Percentiles rank a stretch among this genome's conserved stretches.
phyloP scores from a whole-genome alignment of 2,797 vertebrate genomes.

The Selene dorsalis region DNA sequence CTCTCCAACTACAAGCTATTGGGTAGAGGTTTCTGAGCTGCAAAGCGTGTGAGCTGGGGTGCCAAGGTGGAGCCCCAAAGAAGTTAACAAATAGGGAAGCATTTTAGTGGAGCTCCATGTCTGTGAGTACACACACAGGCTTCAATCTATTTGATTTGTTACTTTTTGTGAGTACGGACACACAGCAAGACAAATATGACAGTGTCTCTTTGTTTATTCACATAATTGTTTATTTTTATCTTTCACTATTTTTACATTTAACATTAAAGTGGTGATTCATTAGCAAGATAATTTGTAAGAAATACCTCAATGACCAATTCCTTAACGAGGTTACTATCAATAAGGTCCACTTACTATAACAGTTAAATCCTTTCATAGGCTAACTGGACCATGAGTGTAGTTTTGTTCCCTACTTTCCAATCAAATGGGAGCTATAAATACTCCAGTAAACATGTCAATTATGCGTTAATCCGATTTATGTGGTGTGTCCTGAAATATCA shows the following conservation, averaged over 20 bases:
- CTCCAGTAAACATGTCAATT: constrained; percentile 75
- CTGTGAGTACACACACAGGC: no score
- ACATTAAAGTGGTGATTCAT: constrained; percentile 12
- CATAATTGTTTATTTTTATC: neutral
- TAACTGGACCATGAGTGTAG: constrained; percentile 58
- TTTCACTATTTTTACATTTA: constrained; percentile 11
- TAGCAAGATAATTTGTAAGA: constrained; percentile 7
- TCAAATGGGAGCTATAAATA: constrained; percentile 79
- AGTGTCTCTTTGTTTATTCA: neutral
- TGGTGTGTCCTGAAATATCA: constrained; percentile 72
- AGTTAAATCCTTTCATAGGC: constrained; percentile 50
- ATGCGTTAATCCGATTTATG: constrained; percentile 79
- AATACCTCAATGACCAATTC: constrained; percentile 9
- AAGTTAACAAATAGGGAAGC: no score
- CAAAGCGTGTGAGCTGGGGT: neutral
- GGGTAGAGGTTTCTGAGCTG: no score
- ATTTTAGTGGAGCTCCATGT: no score
- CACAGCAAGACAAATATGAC: neutral
- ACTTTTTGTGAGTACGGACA: neutral
- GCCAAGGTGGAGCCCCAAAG: neutral
- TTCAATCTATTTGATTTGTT: no score
- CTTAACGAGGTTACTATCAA: constrained; percentile 36
- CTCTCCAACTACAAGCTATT: no score
- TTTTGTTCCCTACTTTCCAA: constrained; percentile 62
- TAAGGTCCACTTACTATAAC: constrained; percentile 33